Conservation (phyloP, 2,113 vertebrate genomes). For the Neopipo cinnamomea region DNA sequence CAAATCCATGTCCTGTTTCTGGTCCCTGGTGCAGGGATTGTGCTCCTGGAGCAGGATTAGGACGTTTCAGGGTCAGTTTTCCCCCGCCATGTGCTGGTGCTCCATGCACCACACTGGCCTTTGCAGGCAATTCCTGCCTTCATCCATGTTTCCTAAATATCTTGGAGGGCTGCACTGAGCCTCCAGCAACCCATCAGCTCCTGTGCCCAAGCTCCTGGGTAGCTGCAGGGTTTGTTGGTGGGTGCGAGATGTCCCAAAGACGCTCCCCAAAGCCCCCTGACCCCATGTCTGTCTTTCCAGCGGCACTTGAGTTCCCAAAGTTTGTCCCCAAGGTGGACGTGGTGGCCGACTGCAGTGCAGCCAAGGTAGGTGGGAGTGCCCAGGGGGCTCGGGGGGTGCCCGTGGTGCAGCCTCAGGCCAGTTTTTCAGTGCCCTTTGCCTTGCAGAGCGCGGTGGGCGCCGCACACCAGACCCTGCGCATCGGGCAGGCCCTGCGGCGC, state of each 20-base stretch:
- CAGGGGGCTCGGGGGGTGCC: fast-evolving
- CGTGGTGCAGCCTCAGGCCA: background rate
- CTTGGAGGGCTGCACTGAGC: background rate
- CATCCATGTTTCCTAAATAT: fast-evolving
- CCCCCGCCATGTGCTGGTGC: background rate
- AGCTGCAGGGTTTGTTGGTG: background rate
- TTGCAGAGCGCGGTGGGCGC: constrained; percentile 79
- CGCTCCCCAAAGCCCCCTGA: background rate
- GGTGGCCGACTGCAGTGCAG: constrained; percentile 79
- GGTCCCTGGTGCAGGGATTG: background rate
- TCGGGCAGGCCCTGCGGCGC: constrained; percentile 68
- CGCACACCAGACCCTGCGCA: constrained; percentile 83
- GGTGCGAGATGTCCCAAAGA: background rate
- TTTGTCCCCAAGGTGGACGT: constrained; percentile 85
- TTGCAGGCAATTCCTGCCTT: background rate
- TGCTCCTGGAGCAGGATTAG: background rate
- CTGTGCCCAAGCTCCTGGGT: background rate
- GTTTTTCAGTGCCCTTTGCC: background rate
- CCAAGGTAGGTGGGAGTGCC: constrained; percentile 77
- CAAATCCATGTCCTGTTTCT: too few relatives aligned
- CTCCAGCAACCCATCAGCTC: background rate
- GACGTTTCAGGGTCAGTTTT: background rate
- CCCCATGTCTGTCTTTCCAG: constrained; percentile 33
- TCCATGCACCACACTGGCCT: fast-evolving
- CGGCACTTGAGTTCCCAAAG: constrained; percentile 74